Percentiles rank a stretch among this genome's conserved stretches.
Evolutionary conservation across 2,113 vertebrate species (phyloP).

Genomic region (Pseudolaguvia tuberculata): DNA sequence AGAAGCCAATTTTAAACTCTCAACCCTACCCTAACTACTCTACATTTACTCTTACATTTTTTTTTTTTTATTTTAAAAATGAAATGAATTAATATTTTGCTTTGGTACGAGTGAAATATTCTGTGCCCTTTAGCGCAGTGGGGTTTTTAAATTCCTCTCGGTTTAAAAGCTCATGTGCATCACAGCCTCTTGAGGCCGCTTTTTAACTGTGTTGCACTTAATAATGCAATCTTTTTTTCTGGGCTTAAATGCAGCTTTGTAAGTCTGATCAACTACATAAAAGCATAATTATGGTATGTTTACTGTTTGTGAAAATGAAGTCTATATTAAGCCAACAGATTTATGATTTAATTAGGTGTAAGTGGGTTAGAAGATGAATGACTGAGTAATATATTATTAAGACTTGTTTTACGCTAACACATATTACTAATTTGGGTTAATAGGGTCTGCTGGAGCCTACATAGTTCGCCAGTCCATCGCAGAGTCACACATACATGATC

Average conservation of each 20-base stretch:
- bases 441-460: too few relatives aligned
- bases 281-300: not conserved
- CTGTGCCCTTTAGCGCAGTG: not conserved
- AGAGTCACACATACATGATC: too few relatives aligned
- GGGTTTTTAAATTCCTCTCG: not conserved
- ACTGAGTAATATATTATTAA: too few relatives aligned
- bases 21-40: too few relatives aligned
- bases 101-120: not conserved
- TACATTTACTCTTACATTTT: too few relatives aligned
- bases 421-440: too few relatives aligned
- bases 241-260: not conserved
- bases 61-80: too few relatives aligned
- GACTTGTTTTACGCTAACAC: too few relatives aligned
- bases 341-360: too few relatives aligned
- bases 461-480: too few relatives aligned
- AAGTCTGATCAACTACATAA: not conserved
- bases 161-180: not conserved
- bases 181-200: not conserved
- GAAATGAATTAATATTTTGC: too few relatives aligned
- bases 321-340: not conserved
- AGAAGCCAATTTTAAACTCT: not conserved
- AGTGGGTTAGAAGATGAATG: too few relatives aligned
- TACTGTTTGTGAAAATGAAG: not conserved
- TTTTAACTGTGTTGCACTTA: not conserved
- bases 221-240: not conserved